Conservation (phyloP, 2,797 vertebrate species). For the Sebastes glaucus region DNA sequence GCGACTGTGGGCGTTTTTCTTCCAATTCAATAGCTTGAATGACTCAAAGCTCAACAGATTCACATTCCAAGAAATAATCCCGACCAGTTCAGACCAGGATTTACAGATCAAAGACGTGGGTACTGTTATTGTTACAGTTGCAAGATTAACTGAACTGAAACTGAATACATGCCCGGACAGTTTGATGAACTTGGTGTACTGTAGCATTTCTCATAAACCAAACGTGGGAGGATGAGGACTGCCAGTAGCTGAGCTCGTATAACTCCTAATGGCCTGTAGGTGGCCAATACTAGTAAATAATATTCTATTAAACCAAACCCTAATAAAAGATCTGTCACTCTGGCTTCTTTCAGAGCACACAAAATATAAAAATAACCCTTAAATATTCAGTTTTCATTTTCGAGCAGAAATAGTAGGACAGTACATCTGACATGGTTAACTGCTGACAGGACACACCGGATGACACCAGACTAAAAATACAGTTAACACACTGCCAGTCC, state of each 20-base stretch:
- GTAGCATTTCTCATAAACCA: slow-evolving; percentile 9
- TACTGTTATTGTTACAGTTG: slow-evolving; percentile 36
- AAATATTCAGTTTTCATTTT: background rate
- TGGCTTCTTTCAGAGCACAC: background rate
- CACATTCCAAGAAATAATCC: slow-evolving; percentile 40
- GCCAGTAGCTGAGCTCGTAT: slow-evolving; percentile 18
- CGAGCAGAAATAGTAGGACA: background rate
- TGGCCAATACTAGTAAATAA: background rate
- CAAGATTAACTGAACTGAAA: slow-evolving; percentile 36
- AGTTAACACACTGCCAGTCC: background rate
- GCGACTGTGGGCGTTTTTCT: slow-evolving; percentile 36
- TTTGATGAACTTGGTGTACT: slow-evolving; percentile 14
- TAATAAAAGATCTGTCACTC: background rate
- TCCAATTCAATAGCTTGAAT: slow-evolving; percentile 37
- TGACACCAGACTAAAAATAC: background rate
- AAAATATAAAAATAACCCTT: background rate
- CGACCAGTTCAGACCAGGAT: slow-evolving; percentile 35
- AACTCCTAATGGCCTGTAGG: slow-evolving; percentile 16
- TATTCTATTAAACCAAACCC: background rate
- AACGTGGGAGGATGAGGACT: background rate
- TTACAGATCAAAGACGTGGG: slow-evolving; percentile 40
- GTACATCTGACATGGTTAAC: background rate
- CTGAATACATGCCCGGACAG: slow-evolving; percentile 16
- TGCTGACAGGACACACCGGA: background rate
- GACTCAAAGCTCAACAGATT: slow-evolving; percentile 43